Evolutionary conservation across 2,797 vertebrate genomes (phyloP).

Genomic region (Chrosomus eos): DNA sequence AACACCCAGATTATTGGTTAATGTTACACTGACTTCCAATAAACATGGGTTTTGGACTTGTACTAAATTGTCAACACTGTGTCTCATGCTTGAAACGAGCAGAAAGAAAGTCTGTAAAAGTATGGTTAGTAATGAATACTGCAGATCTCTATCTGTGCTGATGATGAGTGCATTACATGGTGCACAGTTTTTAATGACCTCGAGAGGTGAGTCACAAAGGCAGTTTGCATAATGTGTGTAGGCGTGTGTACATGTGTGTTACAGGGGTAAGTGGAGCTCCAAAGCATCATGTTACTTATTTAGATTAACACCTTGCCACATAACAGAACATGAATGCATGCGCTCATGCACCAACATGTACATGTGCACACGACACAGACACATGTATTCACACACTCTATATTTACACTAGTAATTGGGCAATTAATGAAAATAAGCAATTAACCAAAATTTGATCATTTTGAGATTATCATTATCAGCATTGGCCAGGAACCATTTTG

Average conservation of each 20-base stretch:
- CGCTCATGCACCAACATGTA: slow-evolving; percentile 17
- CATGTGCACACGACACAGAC: not conserved
- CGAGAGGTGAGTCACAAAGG: not conserved
- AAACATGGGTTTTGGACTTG: not conserved
- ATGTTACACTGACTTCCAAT: not conserved
- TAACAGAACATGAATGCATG: slow-evolving; percentile 12
- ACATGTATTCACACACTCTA: not conserved
- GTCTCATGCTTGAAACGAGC: not conserved
- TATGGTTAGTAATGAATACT: not conserved
- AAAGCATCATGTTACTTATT: slow-evolving; percentile 45
- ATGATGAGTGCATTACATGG: slow-evolving; percentile 31
- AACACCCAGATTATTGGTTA: not conserved
- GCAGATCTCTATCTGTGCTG: not conserved
- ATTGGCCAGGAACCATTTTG: not conserved
- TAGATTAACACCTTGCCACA: slow-evolving; percentile 41
- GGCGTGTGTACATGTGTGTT: slow-evolving; percentile 29
- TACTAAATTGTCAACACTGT: not conserved
- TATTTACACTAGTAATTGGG: not conserved
- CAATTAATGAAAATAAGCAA: no score
- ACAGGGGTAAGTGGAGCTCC: slow-evolving; percentile 42
- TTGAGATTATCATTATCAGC: not conserved
- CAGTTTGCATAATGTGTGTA: slow-evolving; percentile 1
- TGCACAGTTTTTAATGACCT: slow-evolving; percentile 34
- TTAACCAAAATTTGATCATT: not conserved
- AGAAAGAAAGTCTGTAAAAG: not conserved